Evolutionary conservation across 2,888 invertebrate species (phyloP).

Genomic region (Melieria picta): DNA sequence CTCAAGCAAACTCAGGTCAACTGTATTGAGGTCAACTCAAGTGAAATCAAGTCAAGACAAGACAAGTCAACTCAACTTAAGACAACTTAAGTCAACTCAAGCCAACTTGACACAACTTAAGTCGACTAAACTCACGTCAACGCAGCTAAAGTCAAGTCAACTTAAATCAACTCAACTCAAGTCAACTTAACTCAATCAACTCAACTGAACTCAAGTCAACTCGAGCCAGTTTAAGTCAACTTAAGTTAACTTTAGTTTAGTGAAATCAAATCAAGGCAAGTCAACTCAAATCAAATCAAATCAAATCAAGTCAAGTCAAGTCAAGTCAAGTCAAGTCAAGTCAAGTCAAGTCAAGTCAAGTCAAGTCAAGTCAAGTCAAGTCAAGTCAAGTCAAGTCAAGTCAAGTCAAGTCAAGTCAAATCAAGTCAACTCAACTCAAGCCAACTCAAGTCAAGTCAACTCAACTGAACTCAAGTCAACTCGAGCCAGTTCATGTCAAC

Average conservation of each 20-base stretch:
- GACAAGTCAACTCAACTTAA: not conserved
- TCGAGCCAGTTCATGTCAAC: not conserved
- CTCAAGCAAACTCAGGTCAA: not conserved
- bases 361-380: not conserved
- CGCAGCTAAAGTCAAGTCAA: not conserved
- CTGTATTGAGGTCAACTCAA: not conserved
- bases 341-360: not conserved
- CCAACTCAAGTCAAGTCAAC: not conserved
- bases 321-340: too few species aligned
- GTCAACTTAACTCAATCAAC: not conserved
- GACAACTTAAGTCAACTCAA: not conserved
- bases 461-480: too few species aligned
- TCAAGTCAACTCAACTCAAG: not conserved
- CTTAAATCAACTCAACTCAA: not conserved
- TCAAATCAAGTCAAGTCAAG: not conserved
- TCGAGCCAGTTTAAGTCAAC: not conserved
- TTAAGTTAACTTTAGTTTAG: not conserved
- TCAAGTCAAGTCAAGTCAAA: not conserved
- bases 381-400: not conserved
- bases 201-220: constrained; percentile 3
- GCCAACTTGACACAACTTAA: not conserved
- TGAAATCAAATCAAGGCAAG: not conserved
- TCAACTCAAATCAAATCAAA: not conserved
- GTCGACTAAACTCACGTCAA: too few species aligned
- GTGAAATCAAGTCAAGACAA: not conserved